Base-by-base conservation (phyloP, 2,113 vertebrate genomes). In the Delphinus delphis region DNA sequence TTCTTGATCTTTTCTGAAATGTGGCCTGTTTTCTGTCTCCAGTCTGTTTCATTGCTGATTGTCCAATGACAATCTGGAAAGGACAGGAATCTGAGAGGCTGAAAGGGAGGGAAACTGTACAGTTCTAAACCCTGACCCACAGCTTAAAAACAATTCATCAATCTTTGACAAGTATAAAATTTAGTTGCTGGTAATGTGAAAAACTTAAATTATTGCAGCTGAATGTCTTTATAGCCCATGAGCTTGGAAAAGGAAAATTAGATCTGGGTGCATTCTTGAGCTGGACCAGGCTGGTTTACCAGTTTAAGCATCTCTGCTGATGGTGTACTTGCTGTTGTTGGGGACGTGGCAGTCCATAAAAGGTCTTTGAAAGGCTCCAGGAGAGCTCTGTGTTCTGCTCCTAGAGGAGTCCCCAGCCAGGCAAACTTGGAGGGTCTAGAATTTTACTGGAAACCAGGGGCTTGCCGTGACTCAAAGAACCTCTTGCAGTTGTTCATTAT, bases 121-220 rank as follows among this genome's bases (percentile, higher is more conserved):
- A 41, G 70, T 86, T 90, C 50, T 60, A 95, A 50, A 82, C 18
- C 18, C 62, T 87, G 60, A 50, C 38, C 36, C 41, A 76, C 7
- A 80, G 79, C 53, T 97, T 93, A 95, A 84, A 53, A 91, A 60
- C 53, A 88, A 76, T 88, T 93, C 28, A 88, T 92, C 90, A 85
- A 90, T 76, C 14, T 96, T 87, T 88, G 84, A 93, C 47, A 94
- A 95, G 50, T 81, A 60, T 73, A 50, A 96, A 97, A 93, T 47
- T 50, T 87, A 36, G 38, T 70, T 71, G 55, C 38, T 90, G 74
- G 50, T 92, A 92, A 95, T 95, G 60, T 97, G 89, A 84, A 95
- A 96, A 96, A 90, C 74, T 55, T 55, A 77, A 96, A 88, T 95
- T 82, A 89, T 65, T 96, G 55, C 76, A 88, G 68, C 53, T 92